A percentile compares a stretch with the other conserved stretches of the same genome.
Evolutionary conservation across 1,140 invertebrate genomes (phyloP).

Genomic region (Diorhabda elongata): DNA sequence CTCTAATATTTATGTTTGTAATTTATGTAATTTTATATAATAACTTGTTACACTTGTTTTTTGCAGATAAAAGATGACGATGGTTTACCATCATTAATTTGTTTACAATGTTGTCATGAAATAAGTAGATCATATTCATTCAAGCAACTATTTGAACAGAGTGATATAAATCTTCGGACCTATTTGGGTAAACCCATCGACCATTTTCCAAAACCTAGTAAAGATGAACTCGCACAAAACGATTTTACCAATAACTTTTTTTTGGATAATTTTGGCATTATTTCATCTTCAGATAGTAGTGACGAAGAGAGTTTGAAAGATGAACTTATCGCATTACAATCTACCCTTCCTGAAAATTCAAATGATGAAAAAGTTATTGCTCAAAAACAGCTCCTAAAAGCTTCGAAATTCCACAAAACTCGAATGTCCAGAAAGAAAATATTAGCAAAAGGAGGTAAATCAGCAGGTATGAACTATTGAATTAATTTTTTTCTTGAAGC

Average conservation of each 20-base stretch:
- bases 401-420: constrained; percentile 40
- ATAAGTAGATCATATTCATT: constrained; percentile 50
- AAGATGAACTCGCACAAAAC: constrained; percentile 28
- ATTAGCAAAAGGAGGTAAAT: constrained; percentile 31
- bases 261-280: constrained; percentile 32
- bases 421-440: constrained; percentile 38
- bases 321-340: constrained; percentile 29
- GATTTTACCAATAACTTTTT: constrained; percentile 30
- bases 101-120: constrained; percentile 48
- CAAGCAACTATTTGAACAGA: constrained; percentile 49
- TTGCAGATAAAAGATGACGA: constrained; percentile 42
- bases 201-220: constrained; percentile 24
- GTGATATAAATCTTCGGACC: constrained; percentile 46
- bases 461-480: constrained; percentile 14
- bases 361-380: constrained; percentile 43
- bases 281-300: constrained; percentile 37
- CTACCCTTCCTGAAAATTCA: constrained; percentile 27
- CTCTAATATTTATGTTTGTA: no score
- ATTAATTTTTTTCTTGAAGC: no score
- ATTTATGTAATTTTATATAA: background rate
- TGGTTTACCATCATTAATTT: constrained; percentile 48
- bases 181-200: constrained; percentile 39
- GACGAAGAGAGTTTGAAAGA: constrained; percentile 40
- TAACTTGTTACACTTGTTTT: background rate
- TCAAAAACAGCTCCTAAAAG: constrained; percentile 43